Conservation (phyloP, 2,797 vertebrate genomes). For the Sebastes dallii region DNA sequence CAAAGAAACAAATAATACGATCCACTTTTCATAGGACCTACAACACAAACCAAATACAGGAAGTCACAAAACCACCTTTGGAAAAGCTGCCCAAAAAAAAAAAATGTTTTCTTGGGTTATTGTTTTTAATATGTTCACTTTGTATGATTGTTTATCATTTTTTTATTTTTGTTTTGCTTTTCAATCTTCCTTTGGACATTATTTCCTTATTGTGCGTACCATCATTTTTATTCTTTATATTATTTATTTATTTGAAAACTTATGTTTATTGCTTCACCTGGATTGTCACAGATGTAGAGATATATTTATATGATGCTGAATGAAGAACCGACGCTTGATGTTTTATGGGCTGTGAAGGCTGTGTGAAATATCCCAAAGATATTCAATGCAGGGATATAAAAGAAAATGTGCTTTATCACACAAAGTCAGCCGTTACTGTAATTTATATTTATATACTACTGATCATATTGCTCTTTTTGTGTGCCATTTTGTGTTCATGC, state of each 20-base stretch:
- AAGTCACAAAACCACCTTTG: conserved; percentile 35
- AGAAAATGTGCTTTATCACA: conserved; percentile 47
- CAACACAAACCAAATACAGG: conserved; percentile 75
- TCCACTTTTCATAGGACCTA: conserved; percentile 69
- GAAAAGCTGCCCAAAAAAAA: conserved; percentile 35
- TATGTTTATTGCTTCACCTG: conserved; percentile 59
- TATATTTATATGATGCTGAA: conserved; percentile 82
- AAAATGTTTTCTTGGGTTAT: conserved; percentile 31
- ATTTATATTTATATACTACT: conserved; percentile 48
- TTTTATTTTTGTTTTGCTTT: conserved; percentile 67
- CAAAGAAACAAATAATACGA: conserved; percentile 72
- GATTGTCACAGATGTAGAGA: conserved; percentile 77
- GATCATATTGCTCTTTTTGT: conserved; percentile 49
- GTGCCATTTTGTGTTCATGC: conserved; percentile 80
- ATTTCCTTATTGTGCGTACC: conserved; percentile 79
- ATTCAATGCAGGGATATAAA: conserved; percentile 41
- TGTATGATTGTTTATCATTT: conserved; percentile 31
- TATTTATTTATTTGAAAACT: conserved; percentile 81
- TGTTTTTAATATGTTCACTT: conserved; percentile 43
- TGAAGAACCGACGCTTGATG: conserved; percentile 50
- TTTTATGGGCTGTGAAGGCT: conserved; percentile 28
- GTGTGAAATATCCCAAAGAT: conserved; percentile 67
- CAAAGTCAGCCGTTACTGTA: conserved; percentile 46
- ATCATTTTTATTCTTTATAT: conserved; percentile 79
- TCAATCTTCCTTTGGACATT: conserved; percentile 80